Percentiles rank a stretch among this genome's conserved stretches.
Evolutionary conservation across 2,113 vertebrate species (phyloP).

Genomic region (Xiphophorus hellerii): DNA sequence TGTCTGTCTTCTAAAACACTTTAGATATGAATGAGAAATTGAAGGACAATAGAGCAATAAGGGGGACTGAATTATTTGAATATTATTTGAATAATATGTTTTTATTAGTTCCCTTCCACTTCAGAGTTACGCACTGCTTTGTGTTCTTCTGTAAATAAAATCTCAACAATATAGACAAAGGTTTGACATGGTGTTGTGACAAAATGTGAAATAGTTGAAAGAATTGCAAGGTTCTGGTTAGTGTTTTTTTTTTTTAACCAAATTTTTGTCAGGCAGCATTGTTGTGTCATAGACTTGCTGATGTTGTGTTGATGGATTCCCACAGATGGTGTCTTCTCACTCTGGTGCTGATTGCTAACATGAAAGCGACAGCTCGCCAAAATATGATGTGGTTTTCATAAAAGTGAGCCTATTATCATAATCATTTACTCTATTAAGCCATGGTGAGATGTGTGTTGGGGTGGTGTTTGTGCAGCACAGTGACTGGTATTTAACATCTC

Average conservation of each 20-base stretch:
- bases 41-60: too few relatives aligned
- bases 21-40: too few relatives aligned
- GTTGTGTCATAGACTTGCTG: conserved; percentile 53
- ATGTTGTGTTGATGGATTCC: conserved; percentile 64
- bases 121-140: not conserved
- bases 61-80: too few relatives aligned
- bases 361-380: conserved; percentile 62
- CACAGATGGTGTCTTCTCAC: conserved; percentile 70
- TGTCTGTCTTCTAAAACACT: too few relatives aligned
- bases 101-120: not conserved
- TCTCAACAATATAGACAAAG: not conserved
- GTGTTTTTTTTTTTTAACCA: conserved; percentile 3
- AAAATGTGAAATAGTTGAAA: not conserved
- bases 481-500: conserved; percentile 22
- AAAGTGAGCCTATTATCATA: conserved; percentile 50
- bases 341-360: conserved; percentile 60
- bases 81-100: too few relatives aligned
- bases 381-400: conserved; percentile 33
- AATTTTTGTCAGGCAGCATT: conserved; percentile 8
- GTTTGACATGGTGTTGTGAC: not conserved
- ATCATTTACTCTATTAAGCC: conserved; percentile 36
- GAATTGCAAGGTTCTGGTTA: not conserved
- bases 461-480: conserved; percentile 9
- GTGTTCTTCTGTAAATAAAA: not conserved
- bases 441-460: conserved; percentile 12